Base-by-base conservation (phyloP, 2,888 invertebrate species). In the Atethmia centrago region DNA sequence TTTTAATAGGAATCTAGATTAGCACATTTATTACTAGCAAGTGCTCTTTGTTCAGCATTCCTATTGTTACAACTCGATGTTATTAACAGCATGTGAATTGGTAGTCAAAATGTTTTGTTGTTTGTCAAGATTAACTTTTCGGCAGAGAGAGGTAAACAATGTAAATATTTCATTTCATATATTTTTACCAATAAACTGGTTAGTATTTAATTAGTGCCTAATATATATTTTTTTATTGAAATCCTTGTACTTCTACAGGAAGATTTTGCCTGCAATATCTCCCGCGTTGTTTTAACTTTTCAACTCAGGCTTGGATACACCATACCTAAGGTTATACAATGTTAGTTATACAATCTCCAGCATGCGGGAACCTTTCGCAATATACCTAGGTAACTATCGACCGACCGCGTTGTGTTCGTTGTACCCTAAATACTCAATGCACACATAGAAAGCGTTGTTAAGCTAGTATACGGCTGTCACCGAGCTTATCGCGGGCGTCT, bases 41-140 rank as follows among this genome's bases (percentile, higher is more conserved):
- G 67, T 64, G 69, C n/a, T 62, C 49, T 62, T 74, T 73, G 68
- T 73, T 76, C 47, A 55, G 19, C n/a, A 72, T 47, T 59, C 40
- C 53, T 81, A 77, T 85, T 83, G 74, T 64, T 67, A 49, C 42
- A 58, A 62, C 42, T 80, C 76, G 25, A 71, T 72, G 75, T 63
- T 77, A 74, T 31, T 74, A 63, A 61, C 65, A 74, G 68, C 42
- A 69, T 80, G 80, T 79, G 69, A 74, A 67, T 65, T 70, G 53
- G 40, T 71, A 55, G 36, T 64, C 59, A 80, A 58, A 66, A 90
- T 90, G 90, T 85, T 90, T 71, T 89, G 91, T 79, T 90, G 90
- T 84, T 84, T 90, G 61, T 87, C 90, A 61, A 86, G 90, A 77
- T 73, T 87, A 55, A 83, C 79, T 55, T 82, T 82, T 59, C 80